phyloP scores from a whole-genome alignment of 2,888 invertebrate genomes.

The Syrista parreyssii region DNA sequence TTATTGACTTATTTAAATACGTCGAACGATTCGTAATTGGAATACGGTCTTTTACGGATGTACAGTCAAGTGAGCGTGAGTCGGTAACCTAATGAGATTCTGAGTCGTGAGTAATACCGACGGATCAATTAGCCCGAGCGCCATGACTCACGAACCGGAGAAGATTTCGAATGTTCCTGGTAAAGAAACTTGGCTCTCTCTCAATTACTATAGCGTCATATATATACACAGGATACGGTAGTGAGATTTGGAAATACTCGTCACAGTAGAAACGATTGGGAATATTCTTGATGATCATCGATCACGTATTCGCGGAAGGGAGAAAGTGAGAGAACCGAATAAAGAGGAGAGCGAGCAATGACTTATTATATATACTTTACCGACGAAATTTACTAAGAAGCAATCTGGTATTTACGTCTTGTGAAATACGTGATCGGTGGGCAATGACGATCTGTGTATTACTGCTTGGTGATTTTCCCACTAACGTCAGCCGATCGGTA shows the following conservation, averaged over 20 bases:
- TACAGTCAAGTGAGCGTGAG: background rate
- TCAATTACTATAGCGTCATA: background rate
- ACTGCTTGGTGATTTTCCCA: background rate
- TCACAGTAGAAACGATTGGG: background rate
- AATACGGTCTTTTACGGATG: background rate
- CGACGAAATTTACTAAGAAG: background rate
- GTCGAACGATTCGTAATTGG: background rate
- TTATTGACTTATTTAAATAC: background rate
- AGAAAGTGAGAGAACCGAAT: background rate
- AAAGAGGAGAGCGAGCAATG: background rate
- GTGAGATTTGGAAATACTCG: background rate
- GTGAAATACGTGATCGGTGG: background rate
- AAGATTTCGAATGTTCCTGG: background rate
- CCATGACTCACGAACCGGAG: background rate
- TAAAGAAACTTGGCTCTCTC: background rate
- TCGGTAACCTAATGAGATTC: constrained; percentile 9
- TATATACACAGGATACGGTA: background rate
- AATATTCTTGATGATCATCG: background rate
- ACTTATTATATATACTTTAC: background rate
- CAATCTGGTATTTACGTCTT: background rate
- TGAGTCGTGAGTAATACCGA: constrained; percentile 38
- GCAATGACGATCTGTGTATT: background rate
- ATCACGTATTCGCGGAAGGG: background rate
- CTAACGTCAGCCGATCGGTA: background rate
- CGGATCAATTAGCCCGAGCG: constrained; percentile 35